Conservation (phyloP, 2,797 vertebrate species). For the Chaetodon trifasciatus region DNA sequence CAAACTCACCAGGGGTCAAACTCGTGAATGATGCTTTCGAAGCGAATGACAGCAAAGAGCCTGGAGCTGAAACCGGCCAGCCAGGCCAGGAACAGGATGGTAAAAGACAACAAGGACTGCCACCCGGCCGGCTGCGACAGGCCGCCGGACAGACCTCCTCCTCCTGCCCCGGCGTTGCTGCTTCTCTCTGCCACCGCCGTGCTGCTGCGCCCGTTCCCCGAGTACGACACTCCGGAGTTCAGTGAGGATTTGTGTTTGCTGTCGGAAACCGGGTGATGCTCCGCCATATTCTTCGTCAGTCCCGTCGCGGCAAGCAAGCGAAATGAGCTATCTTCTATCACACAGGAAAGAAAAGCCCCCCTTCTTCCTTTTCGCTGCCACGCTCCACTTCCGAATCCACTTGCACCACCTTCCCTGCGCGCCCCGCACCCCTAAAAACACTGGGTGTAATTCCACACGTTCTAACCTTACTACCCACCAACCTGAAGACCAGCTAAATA, state of each 20-base stretch:
- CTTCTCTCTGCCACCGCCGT: conserved; percentile 77
- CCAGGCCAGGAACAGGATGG: conserved; percentile 97
- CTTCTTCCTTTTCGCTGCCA: conserved; percentile 62
- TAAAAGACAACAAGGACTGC: conserved; percentile 97
- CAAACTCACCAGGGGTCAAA: conserved; percentile 95
- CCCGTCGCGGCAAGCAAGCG: conserved; percentile 73
- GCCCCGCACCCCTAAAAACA: conserved; percentile 37
- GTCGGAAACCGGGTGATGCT: conserved; percentile 89
- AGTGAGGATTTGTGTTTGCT: conserved; percentile 91
- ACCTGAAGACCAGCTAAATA: conserved; percentile 28
- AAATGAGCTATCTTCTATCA: conserved; percentile 65
- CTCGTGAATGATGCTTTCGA: conserved; percentile 99
- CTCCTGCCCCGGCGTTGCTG: conserved; percentile 63
- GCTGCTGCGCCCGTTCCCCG: conserved; percentile 82
- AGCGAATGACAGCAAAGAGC: conserved; percentile 97
- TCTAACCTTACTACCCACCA: conserved; percentile 39
- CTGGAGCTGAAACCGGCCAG: conserved; percentile 97
- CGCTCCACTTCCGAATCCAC: conserved; percentile 70
- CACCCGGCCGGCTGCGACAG: conserved; percentile 97
- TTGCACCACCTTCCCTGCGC: conserved; percentile 43
- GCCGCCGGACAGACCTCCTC: conserved; percentile 89
- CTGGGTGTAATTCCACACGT: conserved; percentile 34
- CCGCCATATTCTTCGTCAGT: conserved; percentile 94
- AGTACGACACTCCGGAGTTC: conserved; percentile 87
- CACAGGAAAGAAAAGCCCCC: conserved; percentile 48